phyloP scores from a whole-genome alignment of 1,140 invertebrate species.

The Zaprionus nigranus region DNA sequence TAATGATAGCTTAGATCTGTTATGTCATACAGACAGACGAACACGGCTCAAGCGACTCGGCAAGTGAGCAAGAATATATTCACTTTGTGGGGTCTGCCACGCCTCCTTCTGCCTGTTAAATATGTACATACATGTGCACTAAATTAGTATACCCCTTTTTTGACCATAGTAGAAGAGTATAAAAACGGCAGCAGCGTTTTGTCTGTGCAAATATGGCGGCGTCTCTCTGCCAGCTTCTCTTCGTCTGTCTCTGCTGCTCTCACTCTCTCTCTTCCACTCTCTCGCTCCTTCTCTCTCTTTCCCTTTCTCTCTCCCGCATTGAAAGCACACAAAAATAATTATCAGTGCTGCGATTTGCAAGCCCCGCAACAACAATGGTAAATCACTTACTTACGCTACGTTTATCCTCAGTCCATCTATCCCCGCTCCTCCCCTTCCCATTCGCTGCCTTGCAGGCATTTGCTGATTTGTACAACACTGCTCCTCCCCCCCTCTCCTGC shows the following conservation, averaged over 20 bases:
- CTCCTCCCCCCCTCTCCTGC: neutral
- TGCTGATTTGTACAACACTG: conserved; percentile 52
- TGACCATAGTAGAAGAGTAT: too few relatives aligned
- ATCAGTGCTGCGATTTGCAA: conserved; percentile 65
- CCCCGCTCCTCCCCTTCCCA: neutral
- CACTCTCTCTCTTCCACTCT: neutral
- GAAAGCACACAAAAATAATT: conserved; percentile 71
- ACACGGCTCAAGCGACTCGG: too few relatives aligned
- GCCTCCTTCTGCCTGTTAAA: too few relatives aligned
- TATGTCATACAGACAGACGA: too few relatives aligned
- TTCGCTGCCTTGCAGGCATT: conserved; percentile 49
- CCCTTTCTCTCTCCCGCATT: conserved; percentile 29
- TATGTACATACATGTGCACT: too few relatives aligned
- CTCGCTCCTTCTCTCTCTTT: neutral
- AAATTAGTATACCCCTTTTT: too few relatives aligned
- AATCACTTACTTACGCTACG: conserved; percentile 71
- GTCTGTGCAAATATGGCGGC: conserved; percentile 51
- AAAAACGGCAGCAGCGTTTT: conserved; percentile 33
- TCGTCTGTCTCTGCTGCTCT: neutral
- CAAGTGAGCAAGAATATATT: too few relatives aligned
- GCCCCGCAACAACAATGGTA: conserved; percentile 34
- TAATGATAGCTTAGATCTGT: too few relatives aligned
- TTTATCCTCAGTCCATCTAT: conserved; percentile 30
- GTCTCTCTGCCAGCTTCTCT: too few relatives aligned
- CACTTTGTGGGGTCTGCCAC: too few relatives aligned